These are phyloP conservation scores for Hippopotamus amphibius DNA, from an alignment of 2,113 vertebrate genomes.

Conservation along the genomic window DNA sequence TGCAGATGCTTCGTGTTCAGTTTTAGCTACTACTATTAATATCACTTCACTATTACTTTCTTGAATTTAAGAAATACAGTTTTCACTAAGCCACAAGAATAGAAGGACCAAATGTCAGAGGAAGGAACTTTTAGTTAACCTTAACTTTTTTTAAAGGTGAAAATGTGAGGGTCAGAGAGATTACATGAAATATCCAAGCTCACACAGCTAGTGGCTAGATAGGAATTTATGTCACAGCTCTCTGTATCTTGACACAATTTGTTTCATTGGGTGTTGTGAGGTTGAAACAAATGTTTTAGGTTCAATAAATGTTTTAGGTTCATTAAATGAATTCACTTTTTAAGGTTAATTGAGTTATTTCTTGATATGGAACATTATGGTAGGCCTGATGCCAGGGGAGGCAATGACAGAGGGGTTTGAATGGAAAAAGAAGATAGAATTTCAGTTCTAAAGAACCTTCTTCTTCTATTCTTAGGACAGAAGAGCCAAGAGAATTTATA, in stretches of 20 bases:
- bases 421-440: background rate
- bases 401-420: background rate
- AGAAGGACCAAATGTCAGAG: slow-evolving; percentile 7
- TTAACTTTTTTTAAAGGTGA: background rate
- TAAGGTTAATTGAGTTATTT: slow-evolving; percentile 15
- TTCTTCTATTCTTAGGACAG: background rate
- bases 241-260: background rate
- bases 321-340: background rate
- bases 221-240: background rate
- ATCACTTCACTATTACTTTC: background rate
- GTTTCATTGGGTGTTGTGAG: background rate
- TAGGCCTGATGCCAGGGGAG: background rate
- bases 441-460: background rate
- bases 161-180: background rate
- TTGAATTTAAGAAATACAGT: background rate
- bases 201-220: background rate
- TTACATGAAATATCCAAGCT: background rate
- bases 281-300: background rate
- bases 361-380: background rate
- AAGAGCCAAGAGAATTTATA: background rate
- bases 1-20: no score
- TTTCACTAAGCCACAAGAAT: background rate
- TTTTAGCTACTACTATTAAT: background rate
- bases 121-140: background rate
- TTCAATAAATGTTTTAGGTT: background rate